These are phyloP conservation scores for Masticophis lateralis DNA, from an alignment of 2,797 vertebrate genomes.

Conservation along the genomic window DNA sequence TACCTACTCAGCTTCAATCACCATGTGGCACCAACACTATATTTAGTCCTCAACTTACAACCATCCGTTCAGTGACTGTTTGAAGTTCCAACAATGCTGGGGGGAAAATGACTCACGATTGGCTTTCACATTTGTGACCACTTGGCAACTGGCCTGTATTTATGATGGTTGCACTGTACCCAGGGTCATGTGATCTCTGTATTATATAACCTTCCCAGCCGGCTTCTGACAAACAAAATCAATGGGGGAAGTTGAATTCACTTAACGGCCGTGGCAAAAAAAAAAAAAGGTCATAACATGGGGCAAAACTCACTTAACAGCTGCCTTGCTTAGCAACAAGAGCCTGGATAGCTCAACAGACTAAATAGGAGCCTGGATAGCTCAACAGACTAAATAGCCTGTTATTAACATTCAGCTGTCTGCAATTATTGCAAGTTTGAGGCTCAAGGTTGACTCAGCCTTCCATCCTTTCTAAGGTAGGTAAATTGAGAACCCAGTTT, in stretches of 20 bases:
- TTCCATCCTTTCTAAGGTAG: no score
- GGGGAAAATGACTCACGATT: background rate
- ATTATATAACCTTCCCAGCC: background rate
- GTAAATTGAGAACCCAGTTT: no score
- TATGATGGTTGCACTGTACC: background rate
- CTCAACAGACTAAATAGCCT: no score
- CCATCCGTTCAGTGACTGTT: background rate
- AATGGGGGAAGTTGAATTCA: background rate
- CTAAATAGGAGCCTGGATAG: no score
- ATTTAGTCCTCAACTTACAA: background rate
- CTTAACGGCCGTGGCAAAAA: background rate
- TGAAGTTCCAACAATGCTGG: background rate
- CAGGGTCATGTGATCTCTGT: background rate
- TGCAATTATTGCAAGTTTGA: no score
- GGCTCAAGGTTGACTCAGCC: no score
- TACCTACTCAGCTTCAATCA: background rate
- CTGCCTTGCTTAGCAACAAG: background rate
- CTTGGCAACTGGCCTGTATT: background rate
- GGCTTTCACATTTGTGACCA: background rate
- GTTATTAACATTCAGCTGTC: no score
- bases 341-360: no score
- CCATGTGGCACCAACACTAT: background rate
- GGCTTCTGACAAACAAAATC: background rate
- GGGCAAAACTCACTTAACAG: background rate
- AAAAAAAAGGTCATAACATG: background rate